Conservation (phyloP, 2,113 vertebrate genomes). For the Casuarius casuarius region DNA sequence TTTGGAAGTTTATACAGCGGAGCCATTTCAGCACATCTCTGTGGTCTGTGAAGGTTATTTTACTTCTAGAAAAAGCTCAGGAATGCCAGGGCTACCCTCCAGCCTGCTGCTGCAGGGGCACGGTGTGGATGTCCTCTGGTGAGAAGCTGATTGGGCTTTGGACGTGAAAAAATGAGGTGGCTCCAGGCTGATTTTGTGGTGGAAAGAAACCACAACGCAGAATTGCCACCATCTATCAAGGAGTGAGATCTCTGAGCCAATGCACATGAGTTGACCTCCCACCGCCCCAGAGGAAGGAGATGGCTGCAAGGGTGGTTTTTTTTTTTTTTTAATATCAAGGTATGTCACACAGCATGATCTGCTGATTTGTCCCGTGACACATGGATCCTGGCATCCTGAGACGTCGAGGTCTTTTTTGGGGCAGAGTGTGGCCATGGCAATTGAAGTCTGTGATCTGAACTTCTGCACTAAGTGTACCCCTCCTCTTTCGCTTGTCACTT, state of each 20-base stretch:
- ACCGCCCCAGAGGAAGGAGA: background rate
- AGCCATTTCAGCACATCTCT: too few relatives aligned
- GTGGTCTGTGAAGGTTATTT: too few relatives aligned
- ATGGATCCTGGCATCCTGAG: background rate
- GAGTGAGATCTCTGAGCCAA: background rate
- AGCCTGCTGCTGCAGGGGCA: too few relatives aligned
- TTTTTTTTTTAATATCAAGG: background rate
- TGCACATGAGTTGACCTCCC: background rate
- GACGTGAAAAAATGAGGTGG: background rate
- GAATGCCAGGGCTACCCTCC: too few relatives aligned
- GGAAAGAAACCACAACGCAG: background rate
- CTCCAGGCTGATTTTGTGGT: accelerated
- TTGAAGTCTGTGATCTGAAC: background rate
- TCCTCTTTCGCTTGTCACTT: background rate
- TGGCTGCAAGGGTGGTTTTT: too few relatives aligned
- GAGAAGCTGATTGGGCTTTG: background rate
- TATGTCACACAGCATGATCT: accelerated
- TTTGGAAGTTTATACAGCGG: too few relatives aligned
- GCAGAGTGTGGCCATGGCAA: too few relatives aligned
- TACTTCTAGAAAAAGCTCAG: too few relatives aligned
- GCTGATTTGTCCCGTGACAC: background rate
- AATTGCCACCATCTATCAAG: background rate
- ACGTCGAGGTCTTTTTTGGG: too few relatives aligned
- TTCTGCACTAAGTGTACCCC: background rate
- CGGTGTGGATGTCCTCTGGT: background rate